A percentile compares a stretch with the other conserved stretches of the same genome.
Evolutionary conservation across 2,113 vertebrate species (phyloP).

Genomic region (Indicator indicator): DNA sequence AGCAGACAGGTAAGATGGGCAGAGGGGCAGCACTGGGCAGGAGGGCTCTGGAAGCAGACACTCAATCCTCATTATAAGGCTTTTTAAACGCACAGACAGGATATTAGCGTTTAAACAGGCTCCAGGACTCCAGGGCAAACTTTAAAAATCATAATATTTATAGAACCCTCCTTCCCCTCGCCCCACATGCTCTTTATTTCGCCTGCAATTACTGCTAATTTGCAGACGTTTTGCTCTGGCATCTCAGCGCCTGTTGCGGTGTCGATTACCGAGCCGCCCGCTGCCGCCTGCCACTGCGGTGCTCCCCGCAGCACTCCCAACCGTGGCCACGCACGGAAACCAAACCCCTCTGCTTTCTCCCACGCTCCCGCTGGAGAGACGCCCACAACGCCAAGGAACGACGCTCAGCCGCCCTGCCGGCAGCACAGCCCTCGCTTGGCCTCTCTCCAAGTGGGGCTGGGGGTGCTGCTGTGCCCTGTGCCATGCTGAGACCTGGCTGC

Average conservation of each 20-base stretch:
- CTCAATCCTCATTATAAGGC: conserved; percentile 38
- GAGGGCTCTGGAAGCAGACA: not conserved
- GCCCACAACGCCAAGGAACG: not conserved
- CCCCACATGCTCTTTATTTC: conserved; percentile 43
- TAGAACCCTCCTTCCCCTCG: conserved; percentile 43
- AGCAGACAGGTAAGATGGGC: not conserved
- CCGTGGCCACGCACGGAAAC: not conserved
- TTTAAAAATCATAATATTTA: conserved; percentile 71
- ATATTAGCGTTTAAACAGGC: conserved; percentile 50
- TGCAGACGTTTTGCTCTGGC: conserved; percentile 22
- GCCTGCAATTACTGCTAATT: conserved; percentile 52
- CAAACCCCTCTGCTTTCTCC: not conserved
- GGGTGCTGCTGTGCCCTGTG: accelerated
- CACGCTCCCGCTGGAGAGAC: accelerated
- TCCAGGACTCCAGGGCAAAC: conserved; percentile 65
- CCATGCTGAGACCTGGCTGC: accelerated
- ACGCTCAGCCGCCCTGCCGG: accelerated
- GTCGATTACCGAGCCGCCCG: not conserved
- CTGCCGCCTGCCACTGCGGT: not conserved
- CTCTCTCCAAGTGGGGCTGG: not conserved
- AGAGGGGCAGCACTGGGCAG: not conserved
- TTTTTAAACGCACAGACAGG: conserved; percentile 63
- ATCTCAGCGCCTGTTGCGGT: not conserved
- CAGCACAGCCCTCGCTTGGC: not conserved
- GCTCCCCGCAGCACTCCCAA: not conserved